Conservation (phyloP, 2,797 vertebrate species). For the Onychomys torridus region DNA sequence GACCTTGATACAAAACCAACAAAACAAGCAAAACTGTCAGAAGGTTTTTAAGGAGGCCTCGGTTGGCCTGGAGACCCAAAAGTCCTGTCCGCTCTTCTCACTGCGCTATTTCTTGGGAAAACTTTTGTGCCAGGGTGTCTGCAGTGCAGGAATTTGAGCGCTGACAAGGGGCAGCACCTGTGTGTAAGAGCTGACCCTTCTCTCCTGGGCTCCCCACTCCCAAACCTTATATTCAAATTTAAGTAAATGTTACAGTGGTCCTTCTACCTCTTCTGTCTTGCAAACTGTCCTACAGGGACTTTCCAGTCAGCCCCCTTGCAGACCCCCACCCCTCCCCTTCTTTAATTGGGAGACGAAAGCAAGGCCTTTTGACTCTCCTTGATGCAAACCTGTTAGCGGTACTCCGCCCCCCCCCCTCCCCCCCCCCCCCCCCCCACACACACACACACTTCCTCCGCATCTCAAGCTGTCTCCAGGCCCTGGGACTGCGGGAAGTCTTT, state of each 20-base stretch:
- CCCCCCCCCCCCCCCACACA: accelerated
- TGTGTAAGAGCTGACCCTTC: not conserved
- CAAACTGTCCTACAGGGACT: not conserved
- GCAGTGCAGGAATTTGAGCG: not conserved
- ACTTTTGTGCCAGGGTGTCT: too few relatives aligned
- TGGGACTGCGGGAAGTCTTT: not conserved
- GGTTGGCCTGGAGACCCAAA: not conserved
- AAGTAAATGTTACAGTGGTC: not conserved
- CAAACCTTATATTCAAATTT: not conserved
- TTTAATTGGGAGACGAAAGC: not conserved
- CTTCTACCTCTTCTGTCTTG: not conserved
- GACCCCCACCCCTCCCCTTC: too few relatives aligned
- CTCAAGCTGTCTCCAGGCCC: not conserved
- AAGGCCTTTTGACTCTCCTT: not conserved
- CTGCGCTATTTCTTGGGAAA: not conserved
- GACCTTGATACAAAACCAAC: not conserved
- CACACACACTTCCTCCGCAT: too few relatives aligned
- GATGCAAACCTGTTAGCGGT: not conserved
- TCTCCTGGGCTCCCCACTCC: too few relatives aligned
- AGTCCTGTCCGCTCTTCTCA: not conserved
- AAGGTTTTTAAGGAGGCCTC: not conserved
- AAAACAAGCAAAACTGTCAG: not conserved
- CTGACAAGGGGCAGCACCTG: not conserved
- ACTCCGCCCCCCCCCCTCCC: accelerated
- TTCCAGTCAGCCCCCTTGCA: not conserved